Base-by-base conservation (phyloP, 1,140 invertebrate species). In the Colletes latitarsis region DNA sequence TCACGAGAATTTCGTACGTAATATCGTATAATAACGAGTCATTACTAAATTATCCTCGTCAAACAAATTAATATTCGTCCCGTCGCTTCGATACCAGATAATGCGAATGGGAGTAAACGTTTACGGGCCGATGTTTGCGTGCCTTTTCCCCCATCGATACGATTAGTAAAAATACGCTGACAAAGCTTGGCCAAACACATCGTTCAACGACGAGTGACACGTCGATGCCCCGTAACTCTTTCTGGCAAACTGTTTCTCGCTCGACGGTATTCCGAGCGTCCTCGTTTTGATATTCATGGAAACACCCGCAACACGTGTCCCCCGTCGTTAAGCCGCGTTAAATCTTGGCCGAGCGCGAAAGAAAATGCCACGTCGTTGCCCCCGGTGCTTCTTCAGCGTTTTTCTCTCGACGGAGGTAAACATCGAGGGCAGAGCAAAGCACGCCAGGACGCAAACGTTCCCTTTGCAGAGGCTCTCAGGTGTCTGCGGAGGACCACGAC, bases 401-500 rank as follows among this genome's bases (percentile, higher is more conserved):
- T 79, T 55, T 19, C 19, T 39, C 52, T n/a, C 17, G 14, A 6
- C 4, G 14, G n/a, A 15, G 6, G 73, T 55, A 77, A 70, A 81
- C 52, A 77, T 15, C 19, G 19, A 1, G 39, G 1, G 49, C 12
- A n/a, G 55, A 43, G 46, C 15, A 46, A 71, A 69, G 21, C 30
- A 39, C 21, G 77, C 41, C 17, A 21, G 49, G 41, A 63, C 57
- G 30, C 49, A 55, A 55, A 46, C 49, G 49, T 64, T 63, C 62
- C 52, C 17, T 14, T 52, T 19, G 9, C 41, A 10, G 19, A 1
- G n/a, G 17, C 53, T 46, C 63, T 53, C 79, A 83, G 81, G 73
- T 89, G 78, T 87, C 81, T 89, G 81, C 57, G 83, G 83, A 81
- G 64, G 60, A 82, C 77, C 71, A 52, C 68, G 52, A 53, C 53